Evolutionary conservation across 2,113 vertebrate genomes (phyloP), one percentile per base, ranked within the genome.

Genomic region (Pungitius pungitius): DNA sequence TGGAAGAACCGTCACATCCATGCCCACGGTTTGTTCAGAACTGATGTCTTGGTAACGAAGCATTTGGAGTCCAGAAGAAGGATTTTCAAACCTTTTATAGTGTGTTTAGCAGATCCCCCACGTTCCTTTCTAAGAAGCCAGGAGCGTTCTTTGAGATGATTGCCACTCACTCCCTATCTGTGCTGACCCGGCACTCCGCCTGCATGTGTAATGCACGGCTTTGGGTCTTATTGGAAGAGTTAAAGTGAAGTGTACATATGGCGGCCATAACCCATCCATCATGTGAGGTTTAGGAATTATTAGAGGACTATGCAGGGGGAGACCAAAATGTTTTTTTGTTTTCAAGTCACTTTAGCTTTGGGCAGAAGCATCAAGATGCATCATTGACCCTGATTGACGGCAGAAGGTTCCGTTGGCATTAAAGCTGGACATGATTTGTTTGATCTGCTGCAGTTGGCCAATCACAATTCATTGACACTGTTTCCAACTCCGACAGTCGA

Each of bases 221-320:
- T 54, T 77, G 30, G 58, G 47, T 67, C 59, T 81, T 57, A 17
- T 45, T 62, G 80, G 76, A 87, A 84, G 26, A 77, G 69, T 86
- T 88, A 86, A 84, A 89, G 77, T 55, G 78, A 77, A 89, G 90
- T 80, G 81, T 9, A 35, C 64, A 88, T 70, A 39, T 68, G 52
- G 74, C 58, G 43, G 74, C 60, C 43, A 65, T 81, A 75, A 65
- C n/a, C 80, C 56, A 88, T 86, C 87, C 81, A 78, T 79, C 82
- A 83, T 58, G 17, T 11, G 66, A 37, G 69, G 71, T 30, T 30
- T 30, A 30, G 30, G 30, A 30, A 30, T 30, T 30, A 30, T 30
- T 30, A 30, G 30, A 5, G 30, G 30, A 30, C 30, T 30, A 22
- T 57, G 61, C 84, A 75, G 74, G 49, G 51, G 40, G 27, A 13